Evolutionary conservation across 2,113 vertebrate species (phyloP).

Genomic region (Ivindomyrus marchei): DNA sequence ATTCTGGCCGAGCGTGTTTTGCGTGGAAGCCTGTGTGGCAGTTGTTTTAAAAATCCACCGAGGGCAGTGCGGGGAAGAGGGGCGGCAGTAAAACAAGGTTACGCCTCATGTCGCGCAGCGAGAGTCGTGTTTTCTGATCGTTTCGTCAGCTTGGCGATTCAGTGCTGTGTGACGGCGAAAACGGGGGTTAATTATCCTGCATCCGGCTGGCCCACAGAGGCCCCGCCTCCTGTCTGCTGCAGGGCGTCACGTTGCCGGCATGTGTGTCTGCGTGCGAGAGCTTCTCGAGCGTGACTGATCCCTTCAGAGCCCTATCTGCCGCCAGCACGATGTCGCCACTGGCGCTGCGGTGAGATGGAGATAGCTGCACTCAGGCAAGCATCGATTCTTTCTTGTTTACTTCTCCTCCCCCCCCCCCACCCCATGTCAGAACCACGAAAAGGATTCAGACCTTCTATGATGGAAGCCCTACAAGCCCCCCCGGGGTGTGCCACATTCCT

Average conservation of each 20-base stretch:
- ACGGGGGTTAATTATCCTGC: background rate
- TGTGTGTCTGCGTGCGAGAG: background rate
- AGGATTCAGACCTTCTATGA: constrained; percentile 84
- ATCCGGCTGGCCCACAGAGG: background rate
- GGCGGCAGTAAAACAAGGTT: background rate
- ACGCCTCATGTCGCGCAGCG: background rate
- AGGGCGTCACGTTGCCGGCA: background rate
- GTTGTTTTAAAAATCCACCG: background rate
- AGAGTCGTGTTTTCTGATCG: background rate
- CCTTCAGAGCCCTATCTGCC: background rate
- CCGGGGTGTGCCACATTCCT: constrained; percentile 87
- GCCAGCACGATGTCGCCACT: background rate
- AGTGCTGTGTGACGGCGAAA: background rate
- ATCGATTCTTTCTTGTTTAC: background rate
- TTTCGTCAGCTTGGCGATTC: background rate
- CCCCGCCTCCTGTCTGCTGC: background rate
- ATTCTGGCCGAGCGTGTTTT: background rate
- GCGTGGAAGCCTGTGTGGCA: background rate
- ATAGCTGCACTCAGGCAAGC: background rate
- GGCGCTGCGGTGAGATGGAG: background rate
- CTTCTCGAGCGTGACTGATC: background rate
- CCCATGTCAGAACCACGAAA: constrained; percentile 73
- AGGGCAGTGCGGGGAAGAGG: background rate
- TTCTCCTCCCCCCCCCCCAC: background rate
- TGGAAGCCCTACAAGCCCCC: constrained; percentile 60